Evolutionary conservation across 1,140 invertebrate species (phyloP), one percentile per base, ranked within the genome.

Genomic region (Conus betulinus): DNA sequence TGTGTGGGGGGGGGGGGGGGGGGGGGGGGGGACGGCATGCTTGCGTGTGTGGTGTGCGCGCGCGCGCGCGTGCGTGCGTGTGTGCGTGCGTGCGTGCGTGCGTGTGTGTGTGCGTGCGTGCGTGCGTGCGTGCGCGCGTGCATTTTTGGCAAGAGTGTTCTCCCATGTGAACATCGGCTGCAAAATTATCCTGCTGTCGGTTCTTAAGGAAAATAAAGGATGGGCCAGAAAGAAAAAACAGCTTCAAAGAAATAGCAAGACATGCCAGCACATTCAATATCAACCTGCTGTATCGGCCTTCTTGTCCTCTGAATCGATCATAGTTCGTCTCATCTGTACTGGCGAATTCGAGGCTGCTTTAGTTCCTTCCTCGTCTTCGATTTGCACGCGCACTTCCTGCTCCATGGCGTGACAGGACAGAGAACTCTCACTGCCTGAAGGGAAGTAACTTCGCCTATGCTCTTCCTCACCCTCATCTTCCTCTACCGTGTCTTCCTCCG

Each of bases 371-470:
- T 52, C 51, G 39, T 52, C 83, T 85, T 88, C 88, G 23, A 88
- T 88, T 23, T 88, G 88, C 63, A 88, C 88, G 83, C 39, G 51
- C 53, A 88, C 88, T 27, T 88, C 88, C 23, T 88, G 81, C 76
- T 88, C 83, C 53, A 57, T 23, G n/a, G 63, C 83, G 4, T 88
- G 52, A 51, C 83, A 88, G 27, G 88, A 88, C n/a, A 88, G 74
- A 76, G 88, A 88, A 85, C 88, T 88, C 83, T 88, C 88, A 71
- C 88, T 88, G 60, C 83, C 88, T 13, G 88, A 84, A n/a, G 71
- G 83, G 51, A 71, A 79, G 74, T 85, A 88, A 4, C 25, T 76
- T 15, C 57, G 15, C 55, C 51, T 79, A 3, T 51, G 15, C 17
- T 5, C 23, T 25, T 83, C 60, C n/a, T 84, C 63, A 8, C 52